Evolutionary conservation across 2,888 invertebrate species (phyloP).

Genomic region (Lasioglossum oenotherae): DNA sequence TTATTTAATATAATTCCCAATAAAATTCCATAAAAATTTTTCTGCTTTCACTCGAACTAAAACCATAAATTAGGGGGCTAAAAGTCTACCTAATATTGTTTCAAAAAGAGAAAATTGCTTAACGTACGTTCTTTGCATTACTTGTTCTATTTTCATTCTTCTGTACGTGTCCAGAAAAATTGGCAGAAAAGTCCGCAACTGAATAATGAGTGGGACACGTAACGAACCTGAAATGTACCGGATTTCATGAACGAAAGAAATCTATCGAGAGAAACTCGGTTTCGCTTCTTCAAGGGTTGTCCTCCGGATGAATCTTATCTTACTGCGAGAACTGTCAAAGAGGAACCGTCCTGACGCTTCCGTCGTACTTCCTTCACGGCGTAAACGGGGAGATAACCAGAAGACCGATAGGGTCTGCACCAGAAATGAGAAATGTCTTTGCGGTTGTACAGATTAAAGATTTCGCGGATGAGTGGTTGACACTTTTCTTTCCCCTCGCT

Average conservation of each 20-base stretch:
- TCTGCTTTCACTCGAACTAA: too few relatives aligned
- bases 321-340: slow-evolving; percentile 81
- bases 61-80: too few relatives aligned
- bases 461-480: slow-evolving; percentile 72
- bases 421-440: slow-evolving; percentile 84
- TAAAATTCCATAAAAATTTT: too few relatives aligned
- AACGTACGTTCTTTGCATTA: background rate
- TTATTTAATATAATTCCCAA: too few relatives aligned
- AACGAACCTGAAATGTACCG: background rate
- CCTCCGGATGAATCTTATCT: slow-evolving; percentile 80
- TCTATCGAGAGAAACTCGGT: slow-evolving; percentile 55
- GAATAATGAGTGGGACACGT: background rate
- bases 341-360: slow-evolving; percentile 80
- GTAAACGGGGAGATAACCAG: slow-evolving; percentile 81
- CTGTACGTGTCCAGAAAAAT: background rate
- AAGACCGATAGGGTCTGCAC: slow-evolving; percentile 80
- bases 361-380: slow-evolving; percentile 74
- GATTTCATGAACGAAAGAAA: slow-evolving; percentile 55
- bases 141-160: background rate
- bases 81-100: too few relatives aligned
- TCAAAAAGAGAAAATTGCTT: too few relatives aligned
- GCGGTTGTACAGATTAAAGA: slow-evolving; percentile 76
- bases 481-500: slow-evolving; percentile 52
- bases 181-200: background rate
- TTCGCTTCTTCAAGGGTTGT: slow-evolving; percentile 70